A percentile compares a stretch with the other conserved stretches of the same genome.
Evolutionary conservation across 2,888 invertebrate genomes (phyloP).

Genomic region (Theretra japonica): DNA sequence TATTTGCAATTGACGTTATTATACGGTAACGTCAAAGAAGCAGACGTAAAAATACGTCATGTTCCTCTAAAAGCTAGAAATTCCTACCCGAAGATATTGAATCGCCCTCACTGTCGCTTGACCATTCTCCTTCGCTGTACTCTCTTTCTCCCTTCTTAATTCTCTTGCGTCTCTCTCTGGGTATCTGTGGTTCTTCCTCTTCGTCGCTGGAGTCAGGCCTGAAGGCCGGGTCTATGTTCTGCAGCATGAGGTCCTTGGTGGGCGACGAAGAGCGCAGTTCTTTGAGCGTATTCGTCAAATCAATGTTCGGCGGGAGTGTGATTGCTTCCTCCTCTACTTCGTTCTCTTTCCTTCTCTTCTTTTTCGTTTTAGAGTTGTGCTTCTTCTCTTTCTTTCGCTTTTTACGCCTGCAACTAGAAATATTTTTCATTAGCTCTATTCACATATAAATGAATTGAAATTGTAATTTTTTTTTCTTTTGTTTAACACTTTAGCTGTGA

Average conservation of each 20-base stretch:
- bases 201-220: slow-evolving; percentile 53
- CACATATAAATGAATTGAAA: no score
- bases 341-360: slow-evolving; percentile 53
- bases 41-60: not conserved
- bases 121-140: slow-evolving; percentile 81
- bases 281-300: slow-evolving; percentile 68
- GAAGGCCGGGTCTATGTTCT: slow-evolving; percentile 46
- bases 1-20: not conserved
- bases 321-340: slow-evolving; percentile 51
- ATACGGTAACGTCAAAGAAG: not conserved
- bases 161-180: slow-evolving; percentile 34
- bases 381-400: slow-evolving; percentile 74
- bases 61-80: not conserved
- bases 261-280: slow-evolving; percentile 70
- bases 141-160: slow-evolving; percentile 53
- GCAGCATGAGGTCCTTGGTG: slow-evolving; percentile 62
- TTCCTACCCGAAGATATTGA: slow-evolving; percentile 54
- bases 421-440: not conserved
- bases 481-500: no score
- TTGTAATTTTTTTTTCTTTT: no score
- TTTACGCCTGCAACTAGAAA: slow-evolving; percentile 49
- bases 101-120: slow-evolving; percentile 71
- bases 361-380: slow-evolving; percentile 62
- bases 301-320: slow-evolving; percentile 59
- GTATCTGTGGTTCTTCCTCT: slow-evolving; percentile 51